Conservation (phyloP, 2,888 invertebrate genomes). For the Strigamia transsilvanica region DNA sequence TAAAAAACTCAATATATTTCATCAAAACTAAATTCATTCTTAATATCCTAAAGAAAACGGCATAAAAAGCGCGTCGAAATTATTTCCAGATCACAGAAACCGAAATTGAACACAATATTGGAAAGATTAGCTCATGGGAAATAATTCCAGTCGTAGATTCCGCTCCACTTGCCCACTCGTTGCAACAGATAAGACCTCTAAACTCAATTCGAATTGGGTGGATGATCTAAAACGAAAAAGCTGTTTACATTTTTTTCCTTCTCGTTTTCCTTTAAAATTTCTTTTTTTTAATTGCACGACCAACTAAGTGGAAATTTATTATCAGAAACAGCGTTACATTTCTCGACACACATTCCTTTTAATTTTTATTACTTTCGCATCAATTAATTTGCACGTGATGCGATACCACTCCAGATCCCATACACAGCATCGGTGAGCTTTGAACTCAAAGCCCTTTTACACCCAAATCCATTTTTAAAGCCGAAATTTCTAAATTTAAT, state of each 20-base stretch:
- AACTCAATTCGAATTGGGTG: neutral
- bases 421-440: too few species aligned
- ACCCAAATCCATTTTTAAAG: too few species aligned
- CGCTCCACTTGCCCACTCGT: neutral
- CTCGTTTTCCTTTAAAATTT: neutral
- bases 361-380: too few species aligned
- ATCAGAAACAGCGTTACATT: too few species aligned
- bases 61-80: neutral
- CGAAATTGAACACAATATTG: neutral
- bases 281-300: neutral
- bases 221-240: neutral
- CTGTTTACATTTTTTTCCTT: neutral
- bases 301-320: too few species aligned
- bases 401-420: too few species aligned
- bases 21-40: too few species aligned
- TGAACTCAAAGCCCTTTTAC: too few species aligned
- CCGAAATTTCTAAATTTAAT: too few species aligned
- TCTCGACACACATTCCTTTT: too few species aligned
- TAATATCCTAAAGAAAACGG: neutral
- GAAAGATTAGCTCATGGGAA: neutral
- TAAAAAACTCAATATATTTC: too few species aligned
- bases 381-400: too few species aligned
- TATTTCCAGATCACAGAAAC: neutral
- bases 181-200: constrained; percentile 5
- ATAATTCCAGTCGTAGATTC: neutral